phyloP scores from a whole-genome alignment of 2,113 vertebrate species.

The Machaerirhynchus nigripectus region DNA sequence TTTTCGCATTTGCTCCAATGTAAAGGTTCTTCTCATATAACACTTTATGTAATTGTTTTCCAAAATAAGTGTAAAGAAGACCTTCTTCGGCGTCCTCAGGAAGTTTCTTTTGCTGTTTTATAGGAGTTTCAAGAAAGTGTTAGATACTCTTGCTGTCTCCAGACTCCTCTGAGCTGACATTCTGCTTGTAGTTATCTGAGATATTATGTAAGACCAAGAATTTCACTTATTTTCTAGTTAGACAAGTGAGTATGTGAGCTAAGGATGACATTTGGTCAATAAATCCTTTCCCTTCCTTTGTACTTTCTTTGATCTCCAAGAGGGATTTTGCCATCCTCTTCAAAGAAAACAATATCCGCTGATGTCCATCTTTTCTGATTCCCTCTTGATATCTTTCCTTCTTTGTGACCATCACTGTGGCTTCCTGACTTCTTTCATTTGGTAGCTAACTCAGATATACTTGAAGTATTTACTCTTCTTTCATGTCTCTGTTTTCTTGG shows the following conservation, averaged over 20 bases:
- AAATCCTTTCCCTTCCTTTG: neutral
- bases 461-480: neutral
- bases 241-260: neutral
- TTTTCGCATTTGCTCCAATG: neutral
- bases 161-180: neutral
- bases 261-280: neutral
- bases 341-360: neutral
- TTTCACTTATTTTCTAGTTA: neutral
- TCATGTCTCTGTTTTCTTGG: neutral
- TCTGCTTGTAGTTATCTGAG: neutral
- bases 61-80: neutral
- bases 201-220: neutral
- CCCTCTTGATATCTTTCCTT: neutral
- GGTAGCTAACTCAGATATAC: neutral
- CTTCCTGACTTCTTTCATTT: slow-evolving; percentile 10
- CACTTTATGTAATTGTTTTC: neutral
- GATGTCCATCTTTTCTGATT: neutral
- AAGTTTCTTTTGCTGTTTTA: neutral
- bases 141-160: neutral
- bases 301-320: neutral
- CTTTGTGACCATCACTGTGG: neutral
- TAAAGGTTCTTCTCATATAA: neutral
- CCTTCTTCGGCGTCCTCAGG: neutral
- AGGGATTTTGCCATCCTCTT: neutral
- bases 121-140: neutral